Evolutionary conservation across 2,797 vertebrate genomes (phyloP), one percentile per base, ranked within the genome.

Genomic region (Limosa lapponica): DNA sequence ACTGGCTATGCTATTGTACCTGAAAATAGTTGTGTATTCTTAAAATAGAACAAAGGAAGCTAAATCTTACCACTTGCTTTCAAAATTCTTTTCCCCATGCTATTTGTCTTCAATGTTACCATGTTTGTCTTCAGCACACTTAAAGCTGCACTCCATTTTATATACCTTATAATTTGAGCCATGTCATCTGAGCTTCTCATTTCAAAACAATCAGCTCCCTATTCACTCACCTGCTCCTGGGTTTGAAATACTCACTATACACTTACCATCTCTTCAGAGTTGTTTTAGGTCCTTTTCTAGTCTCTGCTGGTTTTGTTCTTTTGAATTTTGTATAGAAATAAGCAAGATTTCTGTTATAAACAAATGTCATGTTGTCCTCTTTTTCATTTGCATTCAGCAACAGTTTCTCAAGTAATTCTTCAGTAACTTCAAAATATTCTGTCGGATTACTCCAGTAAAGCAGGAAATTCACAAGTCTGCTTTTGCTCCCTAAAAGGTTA

Each of bases 131-230:
- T 83, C 48, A 81, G 30, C 19, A 46, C 36, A 34, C 43, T 70
- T 54, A 70, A 73, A 89, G 24, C n/a, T n/a, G 32, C 48, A 55
- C 43, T 85, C 10, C 17, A 20, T 59, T 71, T 72, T 73, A 59
- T 37, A 59, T 46, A 36, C n/a, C 36, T 85, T 67, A 36, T 36
- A 54, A 93, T 90, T 78, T 77, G 24, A 88, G 34, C 57, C 17
- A 13, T 48, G 51, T 57, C 30, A 62, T 67, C 52, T 46, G 43
- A 77, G 46, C n/a, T 54, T 61, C 62, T 57, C 12, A 58, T 86
- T 92, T 96, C 69, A 70, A 89, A 88, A 82, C 41, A 92, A 83
- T 90, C 81, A 80, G 36, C 37, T 77, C 27, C 16, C 77, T 77
- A 83, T 81, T 96, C 65, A 83, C 89, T 77, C 65, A 84, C 19